phyloP scores from a whole-genome alignment of 1,140 invertebrate species.

The Oryctes rhinoceros region DNA sequence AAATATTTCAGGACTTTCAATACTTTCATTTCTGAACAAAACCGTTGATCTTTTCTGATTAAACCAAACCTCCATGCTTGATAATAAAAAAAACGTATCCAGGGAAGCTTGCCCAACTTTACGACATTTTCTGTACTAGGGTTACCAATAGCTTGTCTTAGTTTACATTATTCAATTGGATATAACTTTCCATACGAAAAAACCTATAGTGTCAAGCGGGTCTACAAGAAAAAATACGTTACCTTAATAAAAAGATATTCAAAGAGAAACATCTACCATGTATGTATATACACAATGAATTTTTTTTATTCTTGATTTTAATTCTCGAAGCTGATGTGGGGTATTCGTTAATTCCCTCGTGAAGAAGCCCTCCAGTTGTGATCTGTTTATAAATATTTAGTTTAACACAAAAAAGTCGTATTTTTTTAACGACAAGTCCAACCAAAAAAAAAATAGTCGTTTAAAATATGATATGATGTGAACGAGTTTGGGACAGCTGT shows the following conservation, averaged over 20 bases:
- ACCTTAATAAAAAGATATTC: constrained; percentile 6
- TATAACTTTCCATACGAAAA: too few species aligned
- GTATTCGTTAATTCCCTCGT: constrained; percentile 27
- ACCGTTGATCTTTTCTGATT: too few species aligned
- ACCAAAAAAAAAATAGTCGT: constrained; percentile 50
- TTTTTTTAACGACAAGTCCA: constrained; percentile 43
- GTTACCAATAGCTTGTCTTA: too few species aligned
- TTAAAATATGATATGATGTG: constrained; percentile 54
- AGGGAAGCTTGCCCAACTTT: too few species aligned
- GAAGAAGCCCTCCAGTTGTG: constrained; percentile 48
- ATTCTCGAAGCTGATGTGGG: constrained; percentile 18
- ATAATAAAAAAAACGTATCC: too few species aligned
- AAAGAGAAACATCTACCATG: too few species aligned
- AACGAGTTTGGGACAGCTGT: constrained; percentile 54
- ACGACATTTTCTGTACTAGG: too few species aligned
- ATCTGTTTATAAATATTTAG: constrained; percentile 50
- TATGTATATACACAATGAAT: constrained; percentile 9
- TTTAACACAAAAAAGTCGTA: constrained; percentile 44
- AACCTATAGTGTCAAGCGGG: too few species aligned
- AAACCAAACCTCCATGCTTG: too few species aligned
- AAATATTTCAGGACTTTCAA: too few species aligned
- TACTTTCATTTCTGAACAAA: too few species aligned
- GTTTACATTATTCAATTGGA: too few species aligned
- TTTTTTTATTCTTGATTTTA: constrained; percentile 1
- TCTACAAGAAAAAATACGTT: neutral